Evolutionary conservation across 2,113 vertebrate genomes (phyloP), one percentile per base, ranked within the genome.

Genomic region (Todiramphus saurophagus): DNA sequence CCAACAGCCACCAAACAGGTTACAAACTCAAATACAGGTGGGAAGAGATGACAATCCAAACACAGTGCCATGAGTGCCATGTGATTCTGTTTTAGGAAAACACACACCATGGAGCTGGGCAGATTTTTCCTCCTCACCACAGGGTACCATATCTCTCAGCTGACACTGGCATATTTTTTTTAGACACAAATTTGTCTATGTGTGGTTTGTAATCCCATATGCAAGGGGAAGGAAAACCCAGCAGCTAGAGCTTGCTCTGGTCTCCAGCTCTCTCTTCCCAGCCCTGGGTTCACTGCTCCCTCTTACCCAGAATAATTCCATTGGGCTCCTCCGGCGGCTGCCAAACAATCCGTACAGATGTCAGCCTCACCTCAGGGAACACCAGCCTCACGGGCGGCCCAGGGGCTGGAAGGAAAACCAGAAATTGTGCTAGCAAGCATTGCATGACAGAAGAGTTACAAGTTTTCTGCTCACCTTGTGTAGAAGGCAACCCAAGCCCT

Each of bases 341-440:
- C 99, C 99, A 99, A 27, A 99, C 98, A 58, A 99, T 99, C 70
- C 98, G 97, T 16, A 99, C 98, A 0, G 99, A 99, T 0, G 98
- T 98, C 75, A 99, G 96, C 79, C 98, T 98, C 94, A 99, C 99
- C 93, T 99, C 99, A 0, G 99, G 99, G 97, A 99, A 99, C 95
- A 99, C 98, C 97, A 99, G 96, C 94, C 99, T 98, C 95, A 99
- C 98, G 0, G 99, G 98, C 0, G 99, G 98, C 15, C 99, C 99
- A 2, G 99, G 99, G 78, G 99, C 99, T 99, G 92, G 18, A 81
- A 76, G 48, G 68, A 10, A 63, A 50, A 66, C 31, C 50, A 89
- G 43, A 84, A 41, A 9, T 20, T 16, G 1, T 23, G 63, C 18
- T 64, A 43, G 21, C 11, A 17, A 72, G 70, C 28, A 4, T 4